Base-by-base conservation (phyloP, 2,113 vertebrate species). In the Sphaerodactylus townsendi region DNA sequence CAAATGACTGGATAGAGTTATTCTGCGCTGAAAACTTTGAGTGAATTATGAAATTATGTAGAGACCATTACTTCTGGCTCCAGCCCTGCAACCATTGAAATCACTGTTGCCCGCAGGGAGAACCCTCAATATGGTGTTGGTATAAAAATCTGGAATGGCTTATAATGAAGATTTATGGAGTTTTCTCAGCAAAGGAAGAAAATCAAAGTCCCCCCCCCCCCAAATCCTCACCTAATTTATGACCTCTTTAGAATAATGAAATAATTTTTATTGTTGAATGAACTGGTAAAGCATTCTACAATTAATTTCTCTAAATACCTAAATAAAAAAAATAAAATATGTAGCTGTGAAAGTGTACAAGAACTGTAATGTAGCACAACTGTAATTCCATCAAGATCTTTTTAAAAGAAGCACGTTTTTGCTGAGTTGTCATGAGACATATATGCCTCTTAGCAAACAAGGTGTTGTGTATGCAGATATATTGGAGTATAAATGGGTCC, bases 261-360 rank as follows among this genome's bases (percentile, higher is more conserved):
- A 70, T 33, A 85, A 65, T 0, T 73, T 9, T 76, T 56, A 28
- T 73, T 59, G 25, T 39, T 19, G 0, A 0, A 0, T 41, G 28
- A 30, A 21, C 8, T 72, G 37, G 11, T 68, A 76, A 10, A n/a
- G 14, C 19, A 33, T 65, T 59, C 35, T 6, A 3, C n/a, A 77
- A 62, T 37, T 73, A 13, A 65, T 4, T 80, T 65, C 17, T 56
- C 53, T 19, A 62, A 28, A 62, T 62, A 62, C 8, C 4, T 23
- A 62, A 62, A 62, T 28, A 8, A 62, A 28, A 9, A 62, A 62
- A 62, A 28, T 28, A 62, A 7, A 9, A 28, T 19, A 23, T 21
- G 25, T 59, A 28, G 59, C 59, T 28, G 25, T 62, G 59, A 62
- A 59, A 6, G 56, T 59, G 21, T 21, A 21, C 7, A 25, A 59